phyloP scores from a whole-genome alignment of 2,113 vertebrate genomes.

The Phocoena sinus region DNA sequence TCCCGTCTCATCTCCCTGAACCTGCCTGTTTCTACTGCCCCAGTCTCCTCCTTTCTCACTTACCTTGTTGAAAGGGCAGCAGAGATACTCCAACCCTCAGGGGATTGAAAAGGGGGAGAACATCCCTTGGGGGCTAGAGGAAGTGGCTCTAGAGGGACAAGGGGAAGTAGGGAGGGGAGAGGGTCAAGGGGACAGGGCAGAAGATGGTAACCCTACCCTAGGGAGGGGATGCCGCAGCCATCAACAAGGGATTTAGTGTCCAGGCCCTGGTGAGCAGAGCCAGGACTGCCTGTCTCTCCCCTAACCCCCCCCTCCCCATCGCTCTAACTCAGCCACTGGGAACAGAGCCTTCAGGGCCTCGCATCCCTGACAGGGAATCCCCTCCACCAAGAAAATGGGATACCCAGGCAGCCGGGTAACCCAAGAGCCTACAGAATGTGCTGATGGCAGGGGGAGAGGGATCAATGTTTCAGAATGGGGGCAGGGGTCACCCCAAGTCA shows the following conservation, averaged over 20 bases:
- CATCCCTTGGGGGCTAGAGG: conserved; percentile 51
- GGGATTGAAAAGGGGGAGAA: neutral
- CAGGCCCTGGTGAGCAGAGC: conserved; percentile 59
- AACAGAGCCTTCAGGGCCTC: conserved; percentile 6
- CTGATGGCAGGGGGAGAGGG: conserved; percentile 61
- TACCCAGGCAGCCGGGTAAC: conserved; percentile 56
- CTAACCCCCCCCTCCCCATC: neutral
- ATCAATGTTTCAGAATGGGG: neutral
- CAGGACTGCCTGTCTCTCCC: conserved; percentile 61
- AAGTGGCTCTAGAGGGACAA: conserved; percentile 21
- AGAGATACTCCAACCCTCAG: neutral
- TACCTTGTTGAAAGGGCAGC: neutral
- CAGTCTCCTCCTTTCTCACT: neutral
- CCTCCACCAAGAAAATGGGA: conserved; percentile 53
- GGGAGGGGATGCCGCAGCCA: conserved; percentile 67
- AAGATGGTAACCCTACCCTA: conserved; percentile 68
- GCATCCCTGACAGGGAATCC: conserved; percentile 55
- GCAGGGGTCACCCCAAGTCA: conserved; percentile 29
- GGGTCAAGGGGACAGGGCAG: conserved; percentile 62
- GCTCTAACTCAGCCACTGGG: conserved; percentile 23
- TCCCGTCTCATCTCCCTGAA: neutral
- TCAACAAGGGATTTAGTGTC: conserved; percentile 75
- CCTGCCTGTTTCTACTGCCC: neutral
- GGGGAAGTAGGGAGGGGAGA: conserved; percentile 49
- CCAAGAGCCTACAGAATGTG: conserved; percentile 71